Percentiles rank a stretch among this genome's conserved stretches.
Evolutionary conservation across 1,140 invertebrate genomes (phyloP).

Genomic region (Diorhabda sublineata): DNA sequence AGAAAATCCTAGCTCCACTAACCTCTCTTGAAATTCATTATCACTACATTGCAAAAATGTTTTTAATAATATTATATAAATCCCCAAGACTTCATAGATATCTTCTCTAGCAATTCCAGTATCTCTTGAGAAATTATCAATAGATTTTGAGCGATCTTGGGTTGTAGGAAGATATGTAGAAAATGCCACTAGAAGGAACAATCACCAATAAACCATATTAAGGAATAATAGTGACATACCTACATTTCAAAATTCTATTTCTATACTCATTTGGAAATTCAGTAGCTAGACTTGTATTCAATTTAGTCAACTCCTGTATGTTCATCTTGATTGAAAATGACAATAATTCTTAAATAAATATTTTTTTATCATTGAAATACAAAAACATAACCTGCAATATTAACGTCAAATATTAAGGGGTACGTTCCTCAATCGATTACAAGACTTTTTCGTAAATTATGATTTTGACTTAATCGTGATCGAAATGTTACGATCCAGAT

Average conservation of each 20-base stretch:
- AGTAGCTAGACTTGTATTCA: neutral
- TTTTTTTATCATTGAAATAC: no score
- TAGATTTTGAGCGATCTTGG: constrained; percentile 26
- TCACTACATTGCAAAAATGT: constrained; percentile 28
- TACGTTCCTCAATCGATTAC: no score
- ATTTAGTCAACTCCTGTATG: constrained; percentile 23
- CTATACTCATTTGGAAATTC: constrained; percentile 16
- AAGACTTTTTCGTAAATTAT: no score
- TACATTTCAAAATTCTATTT: constrained; percentile 26
- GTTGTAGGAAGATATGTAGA: constrained; percentile 20
- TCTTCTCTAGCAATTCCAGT: constrained; percentile 26
- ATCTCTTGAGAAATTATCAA: constrained; percentile 31
- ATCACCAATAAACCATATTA: constrained; percentile 6
- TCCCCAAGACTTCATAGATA: constrained; percentile 27
- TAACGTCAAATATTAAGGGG: no score
- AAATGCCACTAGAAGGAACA: constrained; percentile 31
- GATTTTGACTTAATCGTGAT: no score
- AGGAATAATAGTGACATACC: neutral
- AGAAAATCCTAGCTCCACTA: constrained; percentile 31
- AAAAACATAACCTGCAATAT: no score
- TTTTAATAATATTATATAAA: constrained; percentile 30
- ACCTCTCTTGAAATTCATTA: constrained; percentile 29
- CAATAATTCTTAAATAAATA: no score
- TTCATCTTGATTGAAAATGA: constrained; percentile 14
- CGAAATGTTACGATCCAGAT: no score